phyloP scores from a whole-genome alignment of 2,888 invertebrate genomes.

The Ophioninae sp. region DNA sequence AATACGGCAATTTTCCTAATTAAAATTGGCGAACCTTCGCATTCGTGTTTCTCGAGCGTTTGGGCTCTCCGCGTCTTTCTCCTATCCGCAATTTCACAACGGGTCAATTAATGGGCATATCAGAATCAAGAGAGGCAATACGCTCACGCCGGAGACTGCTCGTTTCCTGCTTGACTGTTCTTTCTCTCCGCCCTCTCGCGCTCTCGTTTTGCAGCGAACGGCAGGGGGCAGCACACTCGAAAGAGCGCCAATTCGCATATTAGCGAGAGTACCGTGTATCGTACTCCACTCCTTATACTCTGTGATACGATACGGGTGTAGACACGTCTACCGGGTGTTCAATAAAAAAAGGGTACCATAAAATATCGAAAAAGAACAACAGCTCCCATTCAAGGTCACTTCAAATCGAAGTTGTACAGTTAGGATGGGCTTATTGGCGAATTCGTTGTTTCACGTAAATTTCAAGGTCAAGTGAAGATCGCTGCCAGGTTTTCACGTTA shows the following conservation, averaged over 20 bases:
- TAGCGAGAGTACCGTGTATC: constrained; percentile 52
- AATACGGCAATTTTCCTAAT: constrained; percentile 75
- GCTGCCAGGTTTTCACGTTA: too few relatives aligned
- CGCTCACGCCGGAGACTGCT: constrained; percentile 58
- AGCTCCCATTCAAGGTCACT: too few relatives aligned
- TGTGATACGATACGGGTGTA: constrained; percentile 10
- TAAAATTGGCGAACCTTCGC: constrained; percentile 66
- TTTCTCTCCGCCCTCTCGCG: constrained; percentile 15
- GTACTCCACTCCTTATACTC: constrained; percentile 48
- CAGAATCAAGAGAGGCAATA: constrained; percentile 48
- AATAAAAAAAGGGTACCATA: too few relatives aligned
- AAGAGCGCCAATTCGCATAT: constrained; percentile 54
- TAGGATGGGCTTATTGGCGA: too few relatives aligned
- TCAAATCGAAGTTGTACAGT: too few relatives aligned
- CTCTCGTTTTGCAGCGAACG: constrained; percentile 8
- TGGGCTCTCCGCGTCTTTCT: constrained; percentile 17
- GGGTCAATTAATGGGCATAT: constrained; percentile 53
- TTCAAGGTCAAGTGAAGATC: too few relatives aligned
- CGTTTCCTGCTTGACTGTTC: constrained; percentile 64
- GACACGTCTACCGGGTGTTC: background rate
- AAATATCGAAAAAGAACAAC: too few relatives aligned
- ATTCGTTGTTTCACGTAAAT: too few relatives aligned
- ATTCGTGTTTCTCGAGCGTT: constrained; percentile 5
- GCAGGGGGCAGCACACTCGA: constrained; percentile 38
- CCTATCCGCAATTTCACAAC: constrained; percentile 33